Base-by-base conservation (phyloP, 2,113 vertebrate genomes). In the Bungarus multicinctus region DNA sequence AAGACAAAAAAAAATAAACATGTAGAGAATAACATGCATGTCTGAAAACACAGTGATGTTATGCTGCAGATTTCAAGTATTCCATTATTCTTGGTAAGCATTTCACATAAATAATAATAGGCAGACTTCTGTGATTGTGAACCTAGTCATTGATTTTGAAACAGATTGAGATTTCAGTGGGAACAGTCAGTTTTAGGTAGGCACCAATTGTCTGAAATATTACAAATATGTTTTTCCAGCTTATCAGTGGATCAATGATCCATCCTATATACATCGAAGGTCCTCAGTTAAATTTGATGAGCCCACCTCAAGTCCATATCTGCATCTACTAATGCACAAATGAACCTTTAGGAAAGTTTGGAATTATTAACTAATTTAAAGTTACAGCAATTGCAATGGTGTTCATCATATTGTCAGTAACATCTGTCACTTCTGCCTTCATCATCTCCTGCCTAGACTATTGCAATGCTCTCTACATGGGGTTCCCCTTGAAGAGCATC, bases 221-320 rank as follows among this genome's bases (percentile, higher is more conserved):
- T 94, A 88, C 39, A 94, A 85, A 95, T 94, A 92, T 22, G 53
- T 91, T 20, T 91, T 91, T 92, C 91, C 30, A 85, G 89, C 91
- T 0, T 0, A 87, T 39, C 88, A 85, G 54, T 52, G 81, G 81
- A 90, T 90, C 60, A 94, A 22, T 47, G 92, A 94, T 91, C 94
- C 54, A 74, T 39, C 81, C 92, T 92, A 2, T 93, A 95, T 86
- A 93, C 87, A 23, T 20, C 22, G 45, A 25, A 89, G 18, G 53
- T 50, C 43, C 86, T 81, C 12, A 50, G 22, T 90, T 43, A 88
- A 89, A 53, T 92, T 92, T 93, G 90, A 10, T 92, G 58, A 87
- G 60, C 22, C 92, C 89, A 18, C 74, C 43, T 88, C 69, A 92
- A 94, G 89, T 0, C 0, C n/a, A 45, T 93, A 93, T 58, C 1